Evolutionary conservation across 2,113 vertebrate genomes (phyloP), one percentile per base, ranked within the genome.

Genomic region (Thamnaconus septentrionalis): DNA sequence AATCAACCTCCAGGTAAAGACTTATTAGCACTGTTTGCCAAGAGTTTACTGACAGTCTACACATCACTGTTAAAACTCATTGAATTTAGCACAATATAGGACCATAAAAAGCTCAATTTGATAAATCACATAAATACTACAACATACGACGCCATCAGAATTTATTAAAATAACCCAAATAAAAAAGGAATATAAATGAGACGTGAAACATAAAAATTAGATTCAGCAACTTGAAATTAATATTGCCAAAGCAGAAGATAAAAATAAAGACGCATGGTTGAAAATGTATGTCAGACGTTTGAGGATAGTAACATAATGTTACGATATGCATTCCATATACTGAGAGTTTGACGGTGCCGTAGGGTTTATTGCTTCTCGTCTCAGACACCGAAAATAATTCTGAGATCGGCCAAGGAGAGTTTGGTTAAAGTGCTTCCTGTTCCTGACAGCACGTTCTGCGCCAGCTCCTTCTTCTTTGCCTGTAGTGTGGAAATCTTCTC

Each of bases 401-500:
- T 93, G 81, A 98, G 94, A 76, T 98, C 97, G 42, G 93, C 93
- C 84, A 98, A 86, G 10, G 95, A 94, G 42, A 98, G 96, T 78
- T 97, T 97, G 48, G 91, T 89, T 71, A 92, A 59, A 5, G 92
- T 76, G 48, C 89, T 91, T 58, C 90, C 91, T 41, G 92, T 95
- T 59, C 96, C 96, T 0, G 94, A 92, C 1, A 99, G 88, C 71
- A 99, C 94, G 45, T 96, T 94, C 76, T 94, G 92, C 57, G 97
- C 96, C 41, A 99, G 89, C 57, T 94, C 91, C 75, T 95, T 98
- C 90, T 99, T 98, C 78, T 81, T 96, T 42, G 44, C 87, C 80
- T 98, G 97, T 45, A 99, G 93, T 0, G 92, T 88, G 4, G 93
- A 69, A 8, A 98, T 98, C 87, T 98, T 98, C 71, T 98, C 95